Percentiles rank a stretch among this genome's conserved stretches.
phyloP scores from a whole-genome alignment of 2,797 vertebrate genomes.

The Taeniopygia guttata region DNA sequence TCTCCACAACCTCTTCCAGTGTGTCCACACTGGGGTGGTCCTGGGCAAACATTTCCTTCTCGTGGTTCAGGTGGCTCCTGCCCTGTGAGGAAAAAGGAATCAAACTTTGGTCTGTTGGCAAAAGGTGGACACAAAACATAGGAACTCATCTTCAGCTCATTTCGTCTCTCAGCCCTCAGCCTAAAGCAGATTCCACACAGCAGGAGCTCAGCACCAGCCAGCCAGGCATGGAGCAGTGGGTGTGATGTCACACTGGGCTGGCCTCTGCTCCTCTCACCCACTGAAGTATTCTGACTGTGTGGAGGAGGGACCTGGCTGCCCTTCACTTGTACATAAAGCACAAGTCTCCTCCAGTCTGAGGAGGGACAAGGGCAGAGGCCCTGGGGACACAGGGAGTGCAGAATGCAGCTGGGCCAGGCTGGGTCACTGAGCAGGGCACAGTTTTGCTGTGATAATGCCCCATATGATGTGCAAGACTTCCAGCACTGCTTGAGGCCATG shows the following conservation, averaged over 20 bases:
- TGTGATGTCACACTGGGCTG: background rate
- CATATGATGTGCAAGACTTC: background rate
- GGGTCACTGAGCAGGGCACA: background rate
- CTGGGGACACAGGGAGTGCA: background rate
- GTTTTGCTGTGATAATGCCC: background rate
- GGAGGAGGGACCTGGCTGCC: background rate
- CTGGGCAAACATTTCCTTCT: slow-evolving; percentile 93
- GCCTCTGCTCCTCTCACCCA: background rate
- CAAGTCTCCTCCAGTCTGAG: background rate
- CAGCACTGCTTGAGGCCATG: background rate
- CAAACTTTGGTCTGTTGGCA: background rate
- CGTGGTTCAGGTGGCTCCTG: slow-evolving; percentile 88
- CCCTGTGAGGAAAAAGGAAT: slow-evolving; percentile 70
- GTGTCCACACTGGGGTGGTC: slow-evolving; percentile 87
- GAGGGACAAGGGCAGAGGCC: background rate
- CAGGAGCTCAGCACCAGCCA: background rate
- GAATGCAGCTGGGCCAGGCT: background rate
- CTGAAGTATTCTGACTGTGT: background rate
- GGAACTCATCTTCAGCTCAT: background rate
- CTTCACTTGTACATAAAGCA: background rate
- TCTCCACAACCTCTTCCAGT: slow-evolving; percentile 90
- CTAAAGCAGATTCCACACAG: background rate
- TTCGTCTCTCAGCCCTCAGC: background rate
- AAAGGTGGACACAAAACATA: background rate
- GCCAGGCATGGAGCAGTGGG: background rate